These are phyloP conservation scores for Zaprionus kolodkinae DNA, from an alignment of 1,140 invertebrate genomes.

Conservation along the genomic window DNA sequence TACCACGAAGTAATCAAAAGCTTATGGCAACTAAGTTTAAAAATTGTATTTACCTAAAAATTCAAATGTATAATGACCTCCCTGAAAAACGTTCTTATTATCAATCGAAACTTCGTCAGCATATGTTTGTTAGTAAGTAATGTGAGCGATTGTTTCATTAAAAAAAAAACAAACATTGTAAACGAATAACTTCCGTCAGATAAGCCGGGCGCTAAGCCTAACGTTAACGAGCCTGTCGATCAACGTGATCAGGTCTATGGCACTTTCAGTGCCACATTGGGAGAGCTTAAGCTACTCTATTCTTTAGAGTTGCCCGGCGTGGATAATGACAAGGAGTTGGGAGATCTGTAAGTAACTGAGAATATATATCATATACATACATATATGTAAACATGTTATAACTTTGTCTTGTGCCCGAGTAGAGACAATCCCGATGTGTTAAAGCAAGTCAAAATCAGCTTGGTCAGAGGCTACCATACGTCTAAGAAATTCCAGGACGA, in stretches of 20 bases:
- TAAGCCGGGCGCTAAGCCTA: background rate
- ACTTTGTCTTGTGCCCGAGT: background rate
- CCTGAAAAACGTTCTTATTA: no score
- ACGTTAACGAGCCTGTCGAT: conserved; percentile 8
- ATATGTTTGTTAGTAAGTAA: conserved; percentile 25
- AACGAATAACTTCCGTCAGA: background rate
- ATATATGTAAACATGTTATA: background rate
- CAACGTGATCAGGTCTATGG: conserved; percentile 32
- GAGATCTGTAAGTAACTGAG: conserved; percentile 22
- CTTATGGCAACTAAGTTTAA: conserved; percentile 17
- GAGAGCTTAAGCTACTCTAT: conserved; percentile 19
- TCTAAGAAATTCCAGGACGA: background rate
- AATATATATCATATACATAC: background rate
- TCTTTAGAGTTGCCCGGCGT: conserved; percentile 24
- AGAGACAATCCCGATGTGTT: conserved; percentile 1
- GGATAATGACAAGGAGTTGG: conserved; percentile 19
- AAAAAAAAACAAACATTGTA: background rate
- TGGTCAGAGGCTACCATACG: conserved; percentile 1
- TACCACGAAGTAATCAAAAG: background rate
- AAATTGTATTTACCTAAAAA: conserved; percentile 22
- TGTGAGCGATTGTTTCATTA: background rate
- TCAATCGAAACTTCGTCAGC: conserved; percentile 21
- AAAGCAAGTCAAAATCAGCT: conserved; percentile 2
- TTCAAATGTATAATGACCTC: accelerated
- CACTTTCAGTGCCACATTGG: conserved; percentile 22